Conservation (phyloP, 2,888 invertebrate species). For the Eupelmus urozonus region DNA sequence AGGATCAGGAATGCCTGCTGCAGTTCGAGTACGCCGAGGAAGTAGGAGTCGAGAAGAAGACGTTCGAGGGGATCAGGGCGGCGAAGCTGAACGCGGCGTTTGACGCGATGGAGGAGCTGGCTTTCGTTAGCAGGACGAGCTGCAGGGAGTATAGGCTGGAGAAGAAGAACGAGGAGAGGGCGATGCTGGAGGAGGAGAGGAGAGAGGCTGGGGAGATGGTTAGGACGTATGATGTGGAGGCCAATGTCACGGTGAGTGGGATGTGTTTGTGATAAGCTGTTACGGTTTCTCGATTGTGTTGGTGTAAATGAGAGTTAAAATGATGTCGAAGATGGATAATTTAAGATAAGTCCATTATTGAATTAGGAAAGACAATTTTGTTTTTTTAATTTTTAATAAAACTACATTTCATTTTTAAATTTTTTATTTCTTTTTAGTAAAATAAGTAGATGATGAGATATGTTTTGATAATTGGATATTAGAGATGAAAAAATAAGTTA, state of each 20-base stretch:
- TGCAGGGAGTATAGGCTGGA: conserved; percentile 72
- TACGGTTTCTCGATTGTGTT: too few relatives aligned
- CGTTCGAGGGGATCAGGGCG: conserved; percentile 68
- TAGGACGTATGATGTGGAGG: conserved; percentile 22
- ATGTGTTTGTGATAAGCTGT: too few relatives aligned
- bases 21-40: conserved; percentile 1
- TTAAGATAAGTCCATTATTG: too few relatives aligned
- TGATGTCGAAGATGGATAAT: too few relatives aligned
- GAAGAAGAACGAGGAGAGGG: conserved; percentile 66
- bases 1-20: conserved; percentile 6
- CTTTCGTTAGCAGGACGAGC: conserved; percentile 75
- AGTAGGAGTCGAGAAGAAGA: background rate
- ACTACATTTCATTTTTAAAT: background rate
- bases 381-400: too few relatives aligned
- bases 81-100: conserved; percentile 72
- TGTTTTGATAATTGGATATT: too few relatives aligned
- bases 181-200: conserved; percentile 47
- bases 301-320: too few relatives aligned
- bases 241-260: conserved; percentile 43
- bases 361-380: too few relatives aligned
- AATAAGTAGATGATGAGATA: too few relatives aligned
- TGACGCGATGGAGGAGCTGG: conserved; percentile 74
- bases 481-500: too few relatives aligned
- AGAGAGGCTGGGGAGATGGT: background rate
- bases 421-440: background rate